Evolutionary conservation across 2,113 vertebrate species (phyloP).

Genomic region (Laticauda colubrina): DNA sequence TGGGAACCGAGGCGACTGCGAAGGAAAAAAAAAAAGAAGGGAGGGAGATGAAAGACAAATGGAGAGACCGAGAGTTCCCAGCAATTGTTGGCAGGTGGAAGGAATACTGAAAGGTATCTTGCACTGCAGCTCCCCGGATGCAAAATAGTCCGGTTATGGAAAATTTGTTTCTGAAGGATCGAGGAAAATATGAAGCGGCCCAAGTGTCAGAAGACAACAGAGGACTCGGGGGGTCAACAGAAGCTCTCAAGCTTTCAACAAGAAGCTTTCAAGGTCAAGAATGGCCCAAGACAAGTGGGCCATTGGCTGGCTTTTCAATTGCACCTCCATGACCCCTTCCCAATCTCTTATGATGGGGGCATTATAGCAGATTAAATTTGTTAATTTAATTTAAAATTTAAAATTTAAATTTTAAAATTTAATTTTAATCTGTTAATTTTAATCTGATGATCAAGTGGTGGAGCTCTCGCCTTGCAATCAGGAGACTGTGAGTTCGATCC

Average conservation of each 20-base stretch:
- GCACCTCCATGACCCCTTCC: neutral
- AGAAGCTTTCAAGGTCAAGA: neutral
- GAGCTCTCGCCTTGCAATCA: no score
- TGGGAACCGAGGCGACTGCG: constrained; percentile 34
- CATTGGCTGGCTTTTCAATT: neutral
- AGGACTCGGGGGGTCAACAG: neutral
- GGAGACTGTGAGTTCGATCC: no score
- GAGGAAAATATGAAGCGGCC: neutral
- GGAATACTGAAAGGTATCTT: neutral
- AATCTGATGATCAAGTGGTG: no score
- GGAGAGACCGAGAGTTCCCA: neutral
- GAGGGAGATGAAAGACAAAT: neutral
- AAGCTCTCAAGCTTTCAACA: neutral
- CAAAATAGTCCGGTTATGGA: neutral
- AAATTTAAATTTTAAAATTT: no score
- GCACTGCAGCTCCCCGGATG: neutral
- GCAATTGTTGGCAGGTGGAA: neutral
- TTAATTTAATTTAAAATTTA: no score
- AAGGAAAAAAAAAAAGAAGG: constrained; percentile 18
- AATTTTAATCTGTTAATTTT: no score
- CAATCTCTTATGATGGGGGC: neutral
- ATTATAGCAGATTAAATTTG: no score
- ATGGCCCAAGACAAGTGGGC: neutral
- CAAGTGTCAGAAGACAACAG: neutral
- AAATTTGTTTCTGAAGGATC: neutral